Evolutionary conservation across 2,797 vertebrate genomes (phyloP).

Genomic region (Gallirallus australis): DNA sequence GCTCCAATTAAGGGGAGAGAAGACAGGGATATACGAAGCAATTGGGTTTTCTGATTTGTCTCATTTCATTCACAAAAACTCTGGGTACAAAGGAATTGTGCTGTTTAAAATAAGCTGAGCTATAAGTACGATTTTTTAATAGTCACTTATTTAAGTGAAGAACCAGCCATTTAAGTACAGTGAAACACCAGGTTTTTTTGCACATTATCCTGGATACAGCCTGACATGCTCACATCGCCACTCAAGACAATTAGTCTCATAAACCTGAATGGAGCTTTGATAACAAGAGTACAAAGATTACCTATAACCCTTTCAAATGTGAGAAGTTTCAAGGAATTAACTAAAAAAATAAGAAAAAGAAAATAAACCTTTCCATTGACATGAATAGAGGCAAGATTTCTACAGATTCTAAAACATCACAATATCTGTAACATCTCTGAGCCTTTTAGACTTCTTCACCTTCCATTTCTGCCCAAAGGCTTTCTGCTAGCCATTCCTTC

Average conservation of each 20-base stretch:
- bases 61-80: not conserved
- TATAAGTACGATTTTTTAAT: not conserved
- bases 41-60: not conserved
- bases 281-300: not conserved
- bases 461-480: not conserved
- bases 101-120: not conserved
- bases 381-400: not conserved
- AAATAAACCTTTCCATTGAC: not conserved
- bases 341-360: not conserved
- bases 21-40: not conserved
- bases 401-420: not conserved
- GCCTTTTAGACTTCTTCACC: not conserved
- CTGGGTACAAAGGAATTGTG: not conserved
- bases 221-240: not conserved
- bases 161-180: not conserved
- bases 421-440: not conserved
- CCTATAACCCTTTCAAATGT: not conserved
- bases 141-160: not conserved
- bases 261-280: not conserved
- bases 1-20: not conserved
- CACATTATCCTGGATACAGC: not conserved
- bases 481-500: not conserved
- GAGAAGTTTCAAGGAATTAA: not conserved
- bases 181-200: not conserved
- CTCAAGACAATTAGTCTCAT: not conserved